A percentile compares a stretch with the other conserved stretches of the same genome.
These are phyloP conservation scores for Crotalus viridis DNA, from an alignment of 2,113 vertebrate genomes.

Conservation along the genomic window DNA sequence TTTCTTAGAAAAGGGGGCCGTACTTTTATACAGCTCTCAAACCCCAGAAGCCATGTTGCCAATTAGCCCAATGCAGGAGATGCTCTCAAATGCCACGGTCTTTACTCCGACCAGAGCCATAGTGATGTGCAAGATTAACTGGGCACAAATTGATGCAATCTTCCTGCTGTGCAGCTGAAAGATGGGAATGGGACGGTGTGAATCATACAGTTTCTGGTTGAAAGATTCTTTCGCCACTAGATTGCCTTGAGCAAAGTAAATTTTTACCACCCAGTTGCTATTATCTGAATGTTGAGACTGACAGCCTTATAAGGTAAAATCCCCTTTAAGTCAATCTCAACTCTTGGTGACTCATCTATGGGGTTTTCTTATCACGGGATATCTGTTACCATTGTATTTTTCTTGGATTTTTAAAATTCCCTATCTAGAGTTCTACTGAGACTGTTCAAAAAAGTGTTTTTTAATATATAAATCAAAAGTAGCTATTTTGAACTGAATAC, in stretches of 20 bases:
- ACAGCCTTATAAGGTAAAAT: background rate
- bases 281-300: background rate
- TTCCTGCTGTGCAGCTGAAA: background rate
- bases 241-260: background rate
- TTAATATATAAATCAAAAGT: background rate
- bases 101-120: background rate
- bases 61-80: background rate
- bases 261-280: background rate
- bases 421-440: background rate
- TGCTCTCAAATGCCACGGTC: background rate
- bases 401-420: background rate
- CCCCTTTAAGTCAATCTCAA: background rate
- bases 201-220: background rate
- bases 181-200: background rate
- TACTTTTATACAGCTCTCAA: background rate
- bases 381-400: background rate
- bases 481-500: background rate
- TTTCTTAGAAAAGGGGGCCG: fast-evolving
- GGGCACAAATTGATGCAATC: background rate
- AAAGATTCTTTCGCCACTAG: background rate
- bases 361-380: background rate
- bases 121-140: background rate
- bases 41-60: background rate
- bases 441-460: background rate
- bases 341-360: background rate